Conservation (phyloP, 1,140 invertebrate species). For the Samia ricini region DNA sequence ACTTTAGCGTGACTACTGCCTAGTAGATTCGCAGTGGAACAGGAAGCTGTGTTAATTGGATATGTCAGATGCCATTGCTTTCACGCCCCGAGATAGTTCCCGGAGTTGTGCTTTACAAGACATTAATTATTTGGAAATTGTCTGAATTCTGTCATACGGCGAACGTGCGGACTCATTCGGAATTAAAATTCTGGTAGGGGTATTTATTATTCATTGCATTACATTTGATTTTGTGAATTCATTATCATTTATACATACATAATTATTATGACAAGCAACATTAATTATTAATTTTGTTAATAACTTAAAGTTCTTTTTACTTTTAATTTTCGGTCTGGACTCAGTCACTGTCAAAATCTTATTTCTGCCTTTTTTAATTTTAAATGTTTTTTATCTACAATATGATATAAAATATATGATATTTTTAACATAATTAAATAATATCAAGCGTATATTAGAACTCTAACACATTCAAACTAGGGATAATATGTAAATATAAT, state of each 20-base stretch:
- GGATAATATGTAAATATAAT: too few species aligned
- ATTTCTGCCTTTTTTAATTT: too few species aligned
- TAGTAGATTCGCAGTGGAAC: slow-evolving; percentile 37
- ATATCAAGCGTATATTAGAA: too few species aligned
- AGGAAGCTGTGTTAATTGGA: slow-evolving; percentile 71
- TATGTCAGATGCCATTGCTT: slow-evolving; percentile 71
- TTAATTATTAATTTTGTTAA: too few species aligned
- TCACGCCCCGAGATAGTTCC: slow-evolving; percentile 61
- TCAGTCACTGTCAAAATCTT: too few species aligned
- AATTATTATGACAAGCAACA: too few species aligned
- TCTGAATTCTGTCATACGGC: slow-evolving; percentile 26
- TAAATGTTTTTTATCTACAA: too few species aligned
- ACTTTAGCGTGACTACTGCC: background rate
- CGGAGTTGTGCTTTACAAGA: slow-evolving; percentile 56
- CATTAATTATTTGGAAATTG: slow-evolving; percentile 61
- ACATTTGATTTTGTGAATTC: background rate
- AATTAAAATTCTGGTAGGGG: background rate
- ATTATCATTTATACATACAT: background rate
- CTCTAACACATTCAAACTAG: too few species aligned
- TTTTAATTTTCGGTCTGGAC: too few species aligned
- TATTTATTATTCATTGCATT: background rate
- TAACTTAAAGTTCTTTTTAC: too few species aligned
- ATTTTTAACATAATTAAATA: too few species aligned
- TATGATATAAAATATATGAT: too few species aligned
- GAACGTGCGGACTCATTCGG: background rate